A percentile compares a stretch with the other conserved stretches of the same genome.
Conservation (phyloP, 2,113 vertebrate genomes). For the Planiliza haematocheilus region DNA sequence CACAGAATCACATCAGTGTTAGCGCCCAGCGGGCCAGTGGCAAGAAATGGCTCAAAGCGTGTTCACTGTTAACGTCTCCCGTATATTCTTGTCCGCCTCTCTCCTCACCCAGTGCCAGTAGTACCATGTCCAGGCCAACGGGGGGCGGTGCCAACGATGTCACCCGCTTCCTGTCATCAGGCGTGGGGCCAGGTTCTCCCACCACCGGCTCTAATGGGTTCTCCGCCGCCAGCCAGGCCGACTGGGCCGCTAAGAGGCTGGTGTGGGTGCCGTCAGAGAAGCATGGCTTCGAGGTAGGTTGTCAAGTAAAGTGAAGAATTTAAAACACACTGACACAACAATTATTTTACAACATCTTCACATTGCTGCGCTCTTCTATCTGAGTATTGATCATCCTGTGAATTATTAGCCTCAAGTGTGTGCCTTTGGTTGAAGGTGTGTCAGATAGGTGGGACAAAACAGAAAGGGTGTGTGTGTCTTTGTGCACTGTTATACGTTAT, state of each 20-base stretch:
- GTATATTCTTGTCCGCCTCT: slow-evolving; percentile 24
- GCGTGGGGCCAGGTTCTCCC: slow-evolving; percentile 74
- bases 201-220: slow-evolving; percentile 62
- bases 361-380: slow-evolving; percentile 23
- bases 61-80: slow-evolving; percentile 14
- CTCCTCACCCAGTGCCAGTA: slow-evolving; percentile 63
- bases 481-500: slow-evolving; percentile 11
- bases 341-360: slow-evolving; percentile 15
- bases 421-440: slow-evolving; percentile 55
- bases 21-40: slow-evolving; percentile 24
- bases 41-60: slow-evolving; percentile 1
- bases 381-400: slow-evolving; percentile 31
- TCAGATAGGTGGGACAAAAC: slow-evolving; percentile 48
- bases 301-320: not conserved
- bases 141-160: slow-evolving; percentile 82
- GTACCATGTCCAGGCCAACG: slow-evolving; percentile 80
- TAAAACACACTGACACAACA: not conserved
- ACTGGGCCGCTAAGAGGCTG: slow-evolving; percentile 86
- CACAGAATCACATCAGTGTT: slow-evolving; percentile 61
- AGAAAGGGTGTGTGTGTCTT: slow-evolving; percentile 38
- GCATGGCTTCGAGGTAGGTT: slow-evolving; percentile 85
- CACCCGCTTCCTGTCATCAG: slow-evolving; percentile 81
- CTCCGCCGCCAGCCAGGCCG: slow-evolving; percentile 85
- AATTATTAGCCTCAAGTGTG: slow-evolving; percentile 59
- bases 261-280: slow-evolving; percentile 88